Base-by-base conservation (phyloP, 1,140 invertebrate species). In the Drosophila simulans region DNA sequence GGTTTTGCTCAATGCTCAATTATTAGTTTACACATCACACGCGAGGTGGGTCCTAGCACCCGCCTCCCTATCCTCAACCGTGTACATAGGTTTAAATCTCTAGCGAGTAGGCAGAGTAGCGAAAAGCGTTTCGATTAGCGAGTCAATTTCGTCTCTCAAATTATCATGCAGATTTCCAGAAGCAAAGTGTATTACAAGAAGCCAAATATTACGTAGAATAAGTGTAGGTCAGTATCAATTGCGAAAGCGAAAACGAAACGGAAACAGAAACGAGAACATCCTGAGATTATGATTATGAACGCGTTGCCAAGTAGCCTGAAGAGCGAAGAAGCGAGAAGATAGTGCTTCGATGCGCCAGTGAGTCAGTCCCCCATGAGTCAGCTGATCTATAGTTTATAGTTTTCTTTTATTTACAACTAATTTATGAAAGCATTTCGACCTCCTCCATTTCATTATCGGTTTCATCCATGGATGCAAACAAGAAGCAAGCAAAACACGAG, bases 131-230 rank as follows among this genome's bases (percentile, higher is more conserved):
- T 88, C 75, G 83, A 79, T 71, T 72, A 80, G 43, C 68, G 76
- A 84, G 84, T 88, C 80, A 89, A 88, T 88, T 88, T 66, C 59
- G 77, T 84, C 76, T 84, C 84, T 84, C 80, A 88, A 77, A 77
- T 55, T 72, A 79, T 59, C 64, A 89, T 70, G 68, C 80, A 73
- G 64, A 70, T 77, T 83, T 89, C 66, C 68, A 52, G 71, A 57
- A 75, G 84, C 57, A 69, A 70, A 66, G 66, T 77, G 84, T 88
- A 88, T 88, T 88, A 89, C 70, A 77, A 83, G 46, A 80, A 88
- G 84, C 84, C 84, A 88, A 88, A 88, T 88, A 88, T 88, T 88
- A 84, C 69, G 77, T 89, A 89, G 69, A 74, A n/a, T 76, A 74
- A 77, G 54, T 55, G 62, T 77, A 88, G 68, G 84, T 80, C 84